These are phyloP conservation scores for Salvelinus sp. DNA, from an alignment of 2,113 vertebrate genomes.

Conservation along the genomic window DNA sequence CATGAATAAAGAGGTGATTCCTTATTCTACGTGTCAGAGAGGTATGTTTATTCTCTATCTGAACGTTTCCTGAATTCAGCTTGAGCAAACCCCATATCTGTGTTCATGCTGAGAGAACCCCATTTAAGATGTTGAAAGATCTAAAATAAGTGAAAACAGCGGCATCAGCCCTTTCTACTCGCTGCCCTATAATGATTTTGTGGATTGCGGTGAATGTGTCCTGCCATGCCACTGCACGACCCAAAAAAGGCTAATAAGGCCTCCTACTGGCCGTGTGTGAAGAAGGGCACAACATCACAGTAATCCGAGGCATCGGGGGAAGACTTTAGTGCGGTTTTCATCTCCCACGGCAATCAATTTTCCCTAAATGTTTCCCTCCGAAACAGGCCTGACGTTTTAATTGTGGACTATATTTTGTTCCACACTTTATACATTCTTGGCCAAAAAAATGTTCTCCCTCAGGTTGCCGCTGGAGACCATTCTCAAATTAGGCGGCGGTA, in stretches of 20 bases:
- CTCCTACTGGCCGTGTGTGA: not conserved
- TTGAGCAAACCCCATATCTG: too few species aligned
- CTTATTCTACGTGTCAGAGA: too few species aligned
- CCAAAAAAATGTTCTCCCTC: constrained; percentile 19
- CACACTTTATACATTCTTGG: constrained; percentile 34
- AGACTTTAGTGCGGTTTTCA: constrained; percentile 16
- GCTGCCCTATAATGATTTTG: not conserved
- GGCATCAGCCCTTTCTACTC: not conserved
- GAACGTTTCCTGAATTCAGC: too few species aligned
- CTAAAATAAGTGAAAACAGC: too few species aligned
- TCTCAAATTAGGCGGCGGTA: constrained; percentile 20
- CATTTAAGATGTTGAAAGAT: too few species aligned
- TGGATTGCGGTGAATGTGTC: not conserved
- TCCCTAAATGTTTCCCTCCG: not conserved
- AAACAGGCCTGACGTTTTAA: constrained; percentile 20
- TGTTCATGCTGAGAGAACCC: too few species aligned
- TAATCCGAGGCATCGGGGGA: not conserved
- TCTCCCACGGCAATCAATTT: constrained; percentile 24
- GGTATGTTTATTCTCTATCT: too few species aligned
- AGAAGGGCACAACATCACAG: not conserved
- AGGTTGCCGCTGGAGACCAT: constrained; percentile 17
- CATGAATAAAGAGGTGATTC: too few species aligned
- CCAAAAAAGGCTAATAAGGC: constrained; percentile 6
- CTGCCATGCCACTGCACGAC: not conserved
- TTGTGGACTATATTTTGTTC: constrained; percentile 22